Evolutionary conservation across 1,140 invertebrate genomes (phyloP).

Genomic region (Caerostris darwini): DNA sequence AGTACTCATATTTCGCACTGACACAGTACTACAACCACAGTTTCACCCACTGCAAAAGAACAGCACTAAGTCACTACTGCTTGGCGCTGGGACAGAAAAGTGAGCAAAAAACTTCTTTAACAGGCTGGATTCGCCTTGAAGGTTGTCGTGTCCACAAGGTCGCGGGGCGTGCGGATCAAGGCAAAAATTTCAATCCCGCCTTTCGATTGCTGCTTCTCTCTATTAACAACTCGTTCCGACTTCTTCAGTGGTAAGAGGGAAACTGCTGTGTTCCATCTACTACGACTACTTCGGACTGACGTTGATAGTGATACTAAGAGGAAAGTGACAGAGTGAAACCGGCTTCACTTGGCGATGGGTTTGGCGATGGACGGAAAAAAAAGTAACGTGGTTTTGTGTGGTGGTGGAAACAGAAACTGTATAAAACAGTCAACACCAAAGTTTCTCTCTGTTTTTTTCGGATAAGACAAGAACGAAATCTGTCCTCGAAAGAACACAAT

Average conservation of each 20-base stretch:
- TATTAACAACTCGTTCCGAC: slow-evolving; percentile 47
- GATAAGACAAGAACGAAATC: not conserved
- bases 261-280: slow-evolving; percentile 24
- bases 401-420: slow-evolving; percentile 23
- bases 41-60: not conserved
- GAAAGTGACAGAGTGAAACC: slow-evolving; percentile 53
- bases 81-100: slow-evolving; percentile 5
- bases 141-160: slow-evolving; percentile 73
- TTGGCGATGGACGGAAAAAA: slow-evolving; percentile 16
- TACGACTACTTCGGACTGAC: slow-evolving; percentile 32
- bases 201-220: slow-evolving; percentile 17
- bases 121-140: slow-evolving; percentile 69
- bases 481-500: slow-evolving; percentile 38
- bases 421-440: not conserved
- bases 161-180: slow-evolving; percentile 69
- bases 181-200: slow-evolving; percentile 62
- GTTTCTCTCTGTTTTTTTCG: not conserved
- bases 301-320: slow-evolving; percentile 54
- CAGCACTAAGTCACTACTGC: not conserved
- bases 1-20: slow-evolving; percentile 30
- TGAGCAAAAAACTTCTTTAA: slow-evolving; percentile 30
- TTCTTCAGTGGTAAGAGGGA: slow-evolving; percentile 23
- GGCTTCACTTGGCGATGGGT: not conserved
- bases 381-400: not conserved
- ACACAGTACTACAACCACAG: not conserved